Percentiles rank a stretch among this genome's conserved stretches.
Evolutionary conservation across 2,888 invertebrate genomes (phyloP).

Genomic region (Theretra japonica): DNA sequence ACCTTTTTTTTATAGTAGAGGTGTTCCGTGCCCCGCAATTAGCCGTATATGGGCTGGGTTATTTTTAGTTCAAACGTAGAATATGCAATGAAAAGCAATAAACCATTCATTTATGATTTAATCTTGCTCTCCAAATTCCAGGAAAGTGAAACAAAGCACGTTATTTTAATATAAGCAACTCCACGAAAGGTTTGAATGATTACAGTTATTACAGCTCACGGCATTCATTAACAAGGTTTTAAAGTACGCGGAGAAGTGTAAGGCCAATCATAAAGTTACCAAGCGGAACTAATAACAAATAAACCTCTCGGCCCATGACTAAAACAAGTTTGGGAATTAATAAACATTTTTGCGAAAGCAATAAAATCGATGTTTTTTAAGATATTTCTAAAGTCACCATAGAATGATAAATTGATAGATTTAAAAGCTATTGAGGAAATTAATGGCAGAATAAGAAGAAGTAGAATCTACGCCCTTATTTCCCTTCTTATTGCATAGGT

Average conservation of each 20-base stretch:
- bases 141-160: too few relatives aligned
- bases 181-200: background rate
- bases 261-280: constrained; percentile 50
- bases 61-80: too few relatives aligned
- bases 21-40: too few relatives aligned
- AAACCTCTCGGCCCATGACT: constrained; percentile 66
- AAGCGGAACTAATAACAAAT: constrained; percentile 68
- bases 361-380: constrained; percentile 27
- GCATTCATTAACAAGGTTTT: background rate
- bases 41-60: too few relatives aligned
- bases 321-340: constrained; percentile 64
- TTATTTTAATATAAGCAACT: too few relatives aligned
- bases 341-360: constrained; percentile 43
- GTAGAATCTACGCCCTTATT: too few relatives aligned
- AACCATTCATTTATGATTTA: too few relatives aligned
- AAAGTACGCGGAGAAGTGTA: constrained; percentile 26
- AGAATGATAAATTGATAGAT: background rate
- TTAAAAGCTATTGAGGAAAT: background rate
- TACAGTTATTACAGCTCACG: background rate
- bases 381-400: background rate
- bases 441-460: too few relatives aligned
- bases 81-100: too few relatives aligned
- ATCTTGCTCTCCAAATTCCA: too few relatives aligned
- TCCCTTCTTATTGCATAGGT: too few relatives aligned
- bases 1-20: too few relatives aligned